Conservation (phyloP, 1,140 invertebrate species). For the Drosophila nannoptera region DNA sequence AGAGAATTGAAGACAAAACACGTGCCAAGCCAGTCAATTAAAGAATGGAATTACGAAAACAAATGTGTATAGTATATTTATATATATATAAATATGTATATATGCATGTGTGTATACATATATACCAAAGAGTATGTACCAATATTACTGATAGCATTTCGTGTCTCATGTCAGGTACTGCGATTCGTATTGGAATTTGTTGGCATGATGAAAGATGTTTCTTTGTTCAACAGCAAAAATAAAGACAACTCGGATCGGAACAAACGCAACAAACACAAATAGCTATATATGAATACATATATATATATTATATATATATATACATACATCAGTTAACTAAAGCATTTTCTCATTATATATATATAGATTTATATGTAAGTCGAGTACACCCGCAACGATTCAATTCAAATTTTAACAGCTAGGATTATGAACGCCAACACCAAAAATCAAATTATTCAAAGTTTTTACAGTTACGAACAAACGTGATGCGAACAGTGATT, state of each 20-base stretch:
- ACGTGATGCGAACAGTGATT: background rate
- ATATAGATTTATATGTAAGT: no score
- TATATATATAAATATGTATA: constrained; percentile 1
- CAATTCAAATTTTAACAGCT: background rate
- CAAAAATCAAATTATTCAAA: background rate
- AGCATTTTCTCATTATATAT: background rate
- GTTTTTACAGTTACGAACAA: constrained; percentile 3
- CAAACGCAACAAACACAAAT: constrained; percentile 1
- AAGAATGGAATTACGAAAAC: constrained; percentile 1
- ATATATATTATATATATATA: background rate
- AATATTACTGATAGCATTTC: no score
- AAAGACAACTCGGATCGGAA: constrained; percentile 6
- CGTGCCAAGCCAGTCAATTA: constrained; percentile 59
- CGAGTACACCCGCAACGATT: background rate
- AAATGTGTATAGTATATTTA: background rate
- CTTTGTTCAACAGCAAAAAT: no score
- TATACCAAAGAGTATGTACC: background rate
- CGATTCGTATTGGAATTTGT: constrained; percentile 41
- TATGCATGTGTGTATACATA: constrained; percentile 26
- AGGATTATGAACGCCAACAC: background rate
- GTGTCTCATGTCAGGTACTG: constrained; percentile 64
- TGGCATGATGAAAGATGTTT: constrained; percentile 42
- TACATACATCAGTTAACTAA: background rate
- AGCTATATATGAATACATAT: background rate
- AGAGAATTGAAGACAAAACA: constrained; percentile 58